Percentiles rank a stretch among this genome's conserved stretches.
These are phyloP conservation scores for Chelonoidis abingdonii DNA, from an alignment of 2,113 vertebrate genomes.

Conservation along the genomic window DNA sequence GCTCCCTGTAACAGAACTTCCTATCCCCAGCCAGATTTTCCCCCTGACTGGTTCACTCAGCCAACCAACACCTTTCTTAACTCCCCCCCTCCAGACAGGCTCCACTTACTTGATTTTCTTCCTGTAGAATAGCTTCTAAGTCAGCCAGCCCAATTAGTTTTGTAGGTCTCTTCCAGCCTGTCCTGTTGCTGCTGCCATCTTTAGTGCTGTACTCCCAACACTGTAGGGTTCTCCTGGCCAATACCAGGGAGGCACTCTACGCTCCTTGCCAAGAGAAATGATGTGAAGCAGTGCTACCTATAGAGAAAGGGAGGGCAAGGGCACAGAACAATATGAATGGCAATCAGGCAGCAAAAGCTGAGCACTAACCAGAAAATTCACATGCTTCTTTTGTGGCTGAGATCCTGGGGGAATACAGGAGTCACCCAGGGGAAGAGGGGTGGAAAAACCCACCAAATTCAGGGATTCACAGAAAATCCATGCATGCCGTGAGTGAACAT, in stretches of 20 bases:
- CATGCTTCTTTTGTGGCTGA: neutral
- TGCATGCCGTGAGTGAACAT: neutral
- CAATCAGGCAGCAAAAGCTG: neutral
- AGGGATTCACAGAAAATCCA: neutral
- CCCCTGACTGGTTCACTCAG: neutral
- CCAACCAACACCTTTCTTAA: neutral
- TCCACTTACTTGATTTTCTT: neutral
- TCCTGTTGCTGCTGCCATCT: neutral
- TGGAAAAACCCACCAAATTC: neutral
- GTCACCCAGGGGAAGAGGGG: neutral
- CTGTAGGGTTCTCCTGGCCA: neutral
- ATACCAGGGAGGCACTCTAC: neutral
- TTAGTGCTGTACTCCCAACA: neutral
- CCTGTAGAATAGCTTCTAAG: neutral
- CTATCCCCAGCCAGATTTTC: neutral
- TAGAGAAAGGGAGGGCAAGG: neutral
- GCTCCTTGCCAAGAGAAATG: neutral
- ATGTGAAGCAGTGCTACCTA: neutral
- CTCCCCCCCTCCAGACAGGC: neutral
- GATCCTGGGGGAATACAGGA: neutral
- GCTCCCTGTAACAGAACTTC: neutral
- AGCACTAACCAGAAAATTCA: neutral
- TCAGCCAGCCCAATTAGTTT: neutral
- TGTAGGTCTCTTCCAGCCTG: neutral
- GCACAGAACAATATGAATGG: neutral